Evolutionary conservation across 2,888 invertebrate species (phyloP).

Genomic region (Acleris laterana): DNA sequence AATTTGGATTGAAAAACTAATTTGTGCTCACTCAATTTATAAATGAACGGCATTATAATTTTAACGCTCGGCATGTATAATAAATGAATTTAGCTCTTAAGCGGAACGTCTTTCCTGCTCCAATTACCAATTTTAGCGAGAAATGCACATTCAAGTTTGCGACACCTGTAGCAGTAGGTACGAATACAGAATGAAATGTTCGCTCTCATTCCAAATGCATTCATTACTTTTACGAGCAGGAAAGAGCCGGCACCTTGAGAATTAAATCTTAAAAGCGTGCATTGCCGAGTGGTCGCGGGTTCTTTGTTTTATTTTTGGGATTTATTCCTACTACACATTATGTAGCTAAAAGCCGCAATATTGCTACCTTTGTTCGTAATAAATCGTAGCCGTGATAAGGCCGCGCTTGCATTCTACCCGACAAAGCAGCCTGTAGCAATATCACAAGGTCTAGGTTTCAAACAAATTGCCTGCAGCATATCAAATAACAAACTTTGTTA

Average conservation of each 20-base stretch:
- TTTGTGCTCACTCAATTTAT: too few relatives aligned
- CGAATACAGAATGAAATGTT: conserved; percentile 5
- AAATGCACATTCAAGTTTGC: conserved; percentile 26
- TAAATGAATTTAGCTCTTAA: conserved; percentile 23
- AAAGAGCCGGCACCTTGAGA: conserved; percentile 12
- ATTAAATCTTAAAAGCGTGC: conserved; percentile 24
- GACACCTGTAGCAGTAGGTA: conserved; percentile 22
- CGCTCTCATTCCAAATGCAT: conserved; percentile 24
- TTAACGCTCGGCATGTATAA: neutral
- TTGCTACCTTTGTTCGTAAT: conserved; percentile 16
- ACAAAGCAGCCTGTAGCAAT: neutral
- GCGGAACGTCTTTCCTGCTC: conserved; percentile 27
- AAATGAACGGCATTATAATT: too few relatives aligned
- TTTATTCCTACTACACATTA: conserved; percentile 15
- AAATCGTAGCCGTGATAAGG: conserved; percentile 2
- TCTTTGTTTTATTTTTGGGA: conserved; percentile 12
- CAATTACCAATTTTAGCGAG: conserved; percentile 19
- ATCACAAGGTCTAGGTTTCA: neutral
- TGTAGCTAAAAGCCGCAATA: conserved; percentile 18
- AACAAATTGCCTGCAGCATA: conserved; percentile 5
- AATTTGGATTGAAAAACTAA: too few relatives aligned
- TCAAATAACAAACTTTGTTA: conserved; percentile 44
- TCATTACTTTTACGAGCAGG: conserved; percentile 26
- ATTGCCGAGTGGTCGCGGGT: conserved; percentile 8
- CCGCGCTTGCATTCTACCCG: neutral